phyloP scores from a whole-genome alignment of 2,113 vertebrate genomes.

The Microtus pennsylvanicus region DNA sequence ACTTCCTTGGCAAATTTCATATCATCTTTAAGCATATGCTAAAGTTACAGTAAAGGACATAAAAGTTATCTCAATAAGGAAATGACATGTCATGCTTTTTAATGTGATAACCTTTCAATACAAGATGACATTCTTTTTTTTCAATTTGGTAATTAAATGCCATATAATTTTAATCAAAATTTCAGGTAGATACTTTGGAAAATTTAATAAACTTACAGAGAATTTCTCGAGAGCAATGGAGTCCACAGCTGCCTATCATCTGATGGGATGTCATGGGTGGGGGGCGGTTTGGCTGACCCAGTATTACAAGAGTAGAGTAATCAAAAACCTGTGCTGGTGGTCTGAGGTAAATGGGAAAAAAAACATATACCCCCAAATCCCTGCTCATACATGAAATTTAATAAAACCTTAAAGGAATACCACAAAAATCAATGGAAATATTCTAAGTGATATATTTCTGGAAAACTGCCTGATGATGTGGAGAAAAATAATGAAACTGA shows the following conservation, averaged over 20 bases:
- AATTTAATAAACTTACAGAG: neutral
- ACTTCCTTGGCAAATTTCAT: constrained; percentile 29
- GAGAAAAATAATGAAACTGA: constrained; percentile 22
- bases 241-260: neutral
- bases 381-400: neutral
- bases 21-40: neutral
- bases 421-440: neutral
- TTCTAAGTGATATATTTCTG: neutral
- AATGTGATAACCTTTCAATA: neutral
- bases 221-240: constrained; percentile 39
- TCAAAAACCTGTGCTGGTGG: neutral
- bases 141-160: neutral
- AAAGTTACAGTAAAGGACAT: constrained; percentile 20
- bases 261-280: neutral
- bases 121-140: neutral
- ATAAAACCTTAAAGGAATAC: constrained; percentile 39
- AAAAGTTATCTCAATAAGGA: constrained; percentile 48
- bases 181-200: constrained; percentile 14
- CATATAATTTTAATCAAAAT: constrained; percentile 17
- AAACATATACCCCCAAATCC: neutral
- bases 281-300: neutral
- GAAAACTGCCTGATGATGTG: neutral
- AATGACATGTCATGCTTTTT: neutral
- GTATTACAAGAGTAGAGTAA: constrained; percentile 14
- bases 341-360: constrained; percentile 31